Evolutionary conservation across 2,113 vertebrate genomes (phyloP).

Genomic region (Ictalurus punctatus): DNA sequence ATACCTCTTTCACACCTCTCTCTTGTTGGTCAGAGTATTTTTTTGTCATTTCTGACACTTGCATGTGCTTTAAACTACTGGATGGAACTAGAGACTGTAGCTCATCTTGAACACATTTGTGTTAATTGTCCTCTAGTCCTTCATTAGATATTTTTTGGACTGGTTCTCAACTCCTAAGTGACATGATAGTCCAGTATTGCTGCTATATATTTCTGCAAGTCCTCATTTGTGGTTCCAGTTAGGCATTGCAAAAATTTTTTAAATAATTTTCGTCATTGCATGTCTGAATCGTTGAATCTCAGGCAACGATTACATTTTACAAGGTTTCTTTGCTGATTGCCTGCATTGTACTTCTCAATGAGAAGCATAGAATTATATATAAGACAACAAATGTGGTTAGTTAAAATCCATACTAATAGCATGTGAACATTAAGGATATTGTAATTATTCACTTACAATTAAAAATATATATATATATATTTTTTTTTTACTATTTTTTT

Average conservation of each 20-base stretch:
- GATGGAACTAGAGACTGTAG: too few relatives aligned
- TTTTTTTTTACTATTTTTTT: too few relatives aligned
- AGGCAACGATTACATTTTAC: not conserved
- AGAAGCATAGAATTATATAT: not conserved
- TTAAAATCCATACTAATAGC: not conserved
- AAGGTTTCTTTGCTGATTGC: not conserved
- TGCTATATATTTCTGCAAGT: not conserved
- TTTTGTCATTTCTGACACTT: not conserved
- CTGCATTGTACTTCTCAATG: not conserved
- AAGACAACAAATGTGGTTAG: not conserved
- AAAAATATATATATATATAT: too few relatives aligned
- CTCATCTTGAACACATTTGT: not conserved
- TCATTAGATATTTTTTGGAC: conserved; percentile 8
- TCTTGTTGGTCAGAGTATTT: not conserved
- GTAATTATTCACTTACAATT: not conserved
- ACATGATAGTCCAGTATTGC: not conserved
- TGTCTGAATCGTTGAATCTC: too few relatives aligned
- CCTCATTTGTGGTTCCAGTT: not conserved
- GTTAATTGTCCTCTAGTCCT: not conserved
- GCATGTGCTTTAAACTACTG: not conserved
- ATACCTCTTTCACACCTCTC: not conserved
- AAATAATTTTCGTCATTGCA: too few relatives aligned
- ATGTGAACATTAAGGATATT: not conserved
- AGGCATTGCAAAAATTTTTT: too few relatives aligned
- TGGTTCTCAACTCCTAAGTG: not conserved